A percentile compares a stretch with the other conserved stretches of the same genome.
Evolutionary conservation across 2,113 vertebrate genomes (phyloP).

Genomic region (Thunnus thynnus): DNA sequence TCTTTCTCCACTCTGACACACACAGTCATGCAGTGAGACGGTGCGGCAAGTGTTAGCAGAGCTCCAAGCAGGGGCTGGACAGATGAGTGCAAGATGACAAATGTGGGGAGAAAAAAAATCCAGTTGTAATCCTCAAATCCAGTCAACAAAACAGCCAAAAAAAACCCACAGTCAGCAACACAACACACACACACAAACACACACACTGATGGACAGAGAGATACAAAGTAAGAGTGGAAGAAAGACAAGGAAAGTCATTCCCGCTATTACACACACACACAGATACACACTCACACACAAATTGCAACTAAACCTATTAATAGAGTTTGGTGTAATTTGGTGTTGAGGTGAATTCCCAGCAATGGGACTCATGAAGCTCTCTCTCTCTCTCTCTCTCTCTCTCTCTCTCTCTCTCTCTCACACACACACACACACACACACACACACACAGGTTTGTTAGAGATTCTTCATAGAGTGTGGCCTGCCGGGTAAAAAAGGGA

Average conservation of each 20-base stretch:
- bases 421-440: conserved; percentile 17
- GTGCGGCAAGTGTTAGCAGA: neutral
- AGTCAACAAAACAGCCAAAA: neutral
- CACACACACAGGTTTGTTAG: conserved; percentile 53
- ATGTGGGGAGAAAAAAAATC: neutral
- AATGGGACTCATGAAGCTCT: conserved; percentile 3
- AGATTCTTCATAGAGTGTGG: conserved; percentile 44
- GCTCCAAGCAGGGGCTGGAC: neutral
- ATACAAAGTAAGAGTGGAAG: neutral
- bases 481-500: conserved; percentile 53
- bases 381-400: neutral
- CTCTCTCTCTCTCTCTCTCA: neutral
- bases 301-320: conserved; percentile 46
- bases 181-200: neutral
- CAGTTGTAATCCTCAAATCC: neutral
- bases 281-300: neutral
- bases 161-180: neutral
- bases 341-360: conserved; percentile 39
- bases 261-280: neutral
- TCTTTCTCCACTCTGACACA: neutral
- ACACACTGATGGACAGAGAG: neutral
- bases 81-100: neutral
- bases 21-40: neutral
- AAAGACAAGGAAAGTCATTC: neutral
- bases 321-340: conserved; percentile 50